A percentile compares a stretch with the other conserved stretches of the same genome.
These are phyloP conservation scores for Nothoprocta pentlandii DNA, from an alignment of 2,113 vertebrate species.

Conservation along the genomic window DNA sequence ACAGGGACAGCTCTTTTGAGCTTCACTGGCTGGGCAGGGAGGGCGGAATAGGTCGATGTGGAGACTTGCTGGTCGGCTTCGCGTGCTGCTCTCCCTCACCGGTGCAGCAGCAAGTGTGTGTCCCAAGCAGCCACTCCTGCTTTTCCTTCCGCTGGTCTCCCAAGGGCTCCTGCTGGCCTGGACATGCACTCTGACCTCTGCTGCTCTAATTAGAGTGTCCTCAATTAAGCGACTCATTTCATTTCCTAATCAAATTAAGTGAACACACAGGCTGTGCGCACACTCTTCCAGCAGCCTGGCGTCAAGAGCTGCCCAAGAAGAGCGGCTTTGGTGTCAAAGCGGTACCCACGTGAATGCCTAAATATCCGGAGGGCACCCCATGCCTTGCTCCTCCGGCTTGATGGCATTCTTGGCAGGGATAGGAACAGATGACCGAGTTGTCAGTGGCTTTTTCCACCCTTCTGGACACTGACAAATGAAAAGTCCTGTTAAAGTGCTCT, in stretches of 20 bases:
- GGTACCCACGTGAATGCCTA: neutral
- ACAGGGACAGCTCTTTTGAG: accelerated
- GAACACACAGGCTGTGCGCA: slow-evolving; percentile 24
- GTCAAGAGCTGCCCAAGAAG: slow-evolving; percentile 25
- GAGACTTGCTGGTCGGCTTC: neutral
- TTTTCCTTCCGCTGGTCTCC: neutral
- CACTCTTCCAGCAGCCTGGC: slow-evolving; percentile 49
- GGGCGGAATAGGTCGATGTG: neutral
- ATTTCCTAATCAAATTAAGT: slow-evolving; percentile 75
- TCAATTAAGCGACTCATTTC: slow-evolving; percentile 62
- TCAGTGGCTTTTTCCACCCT: slow-evolving; percentile 28
- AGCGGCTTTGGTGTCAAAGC: slow-evolving; percentile 29
- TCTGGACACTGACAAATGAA: slow-evolving; percentile 27
- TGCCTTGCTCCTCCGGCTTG: neutral
- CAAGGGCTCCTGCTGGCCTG: slow-evolving; percentile 6
- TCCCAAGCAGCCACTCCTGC: slow-evolving; percentile 4
- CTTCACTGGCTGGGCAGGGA: neutral
- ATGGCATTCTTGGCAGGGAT: slow-evolving; percentile 47
- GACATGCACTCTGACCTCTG: slow-evolving; percentile 42
- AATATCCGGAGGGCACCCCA: slow-evolving; percentile 35
- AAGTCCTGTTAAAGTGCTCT: slow-evolving; percentile 12
- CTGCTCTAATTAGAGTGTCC: slow-evolving; percentile 67
- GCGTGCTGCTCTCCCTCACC: neutral
- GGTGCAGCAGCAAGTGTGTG: neutral
- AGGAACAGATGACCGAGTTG: neutral